These are phyloP conservation scores for Tachycineta bicolor DNA, from an alignment of 2,113 vertebrate species.

Conservation along the genomic window DNA sequence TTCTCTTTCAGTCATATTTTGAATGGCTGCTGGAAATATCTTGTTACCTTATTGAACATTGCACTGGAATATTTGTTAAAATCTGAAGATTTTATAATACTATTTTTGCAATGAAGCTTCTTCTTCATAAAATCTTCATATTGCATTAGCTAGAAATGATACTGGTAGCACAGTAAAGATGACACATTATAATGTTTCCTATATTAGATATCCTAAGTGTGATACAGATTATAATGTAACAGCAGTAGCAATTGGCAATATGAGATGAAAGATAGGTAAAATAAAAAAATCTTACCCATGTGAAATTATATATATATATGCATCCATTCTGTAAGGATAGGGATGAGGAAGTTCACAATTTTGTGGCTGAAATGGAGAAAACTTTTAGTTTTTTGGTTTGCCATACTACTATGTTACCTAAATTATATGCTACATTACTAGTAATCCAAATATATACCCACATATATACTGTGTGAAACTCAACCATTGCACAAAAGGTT, in stretches of 20 bases:
- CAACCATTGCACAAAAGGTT: not conserved
- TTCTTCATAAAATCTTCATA: not conserved
- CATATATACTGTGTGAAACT: not conserved
- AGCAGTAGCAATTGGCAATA: not conserved
- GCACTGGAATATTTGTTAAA: not conserved
- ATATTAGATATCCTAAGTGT: not conserved
- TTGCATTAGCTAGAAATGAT: not conserved
- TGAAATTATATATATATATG: not conserved
- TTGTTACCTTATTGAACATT: not conserved
- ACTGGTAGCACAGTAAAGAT: not conserved
- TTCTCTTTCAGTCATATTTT: not conserved
- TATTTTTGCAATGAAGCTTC: not conserved
- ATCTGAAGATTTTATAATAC: not conserved
- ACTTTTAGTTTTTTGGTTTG: not conserved
- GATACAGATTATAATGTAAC: not conserved
- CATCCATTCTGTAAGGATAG: not conserved
- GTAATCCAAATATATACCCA: not conserved
- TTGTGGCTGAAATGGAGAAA: not conserved
- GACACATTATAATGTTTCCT: not conserved
- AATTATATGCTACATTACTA: not conserved
- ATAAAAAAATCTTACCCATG: not conserved
- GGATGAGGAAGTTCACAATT: not conserved
- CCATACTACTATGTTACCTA: not conserved
- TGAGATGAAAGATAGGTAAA: not conserved
- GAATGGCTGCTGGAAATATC: accelerated